Conservation (phyloP, 2,113 vertebrate genomes). For the Orycteropus afer region DNA sequence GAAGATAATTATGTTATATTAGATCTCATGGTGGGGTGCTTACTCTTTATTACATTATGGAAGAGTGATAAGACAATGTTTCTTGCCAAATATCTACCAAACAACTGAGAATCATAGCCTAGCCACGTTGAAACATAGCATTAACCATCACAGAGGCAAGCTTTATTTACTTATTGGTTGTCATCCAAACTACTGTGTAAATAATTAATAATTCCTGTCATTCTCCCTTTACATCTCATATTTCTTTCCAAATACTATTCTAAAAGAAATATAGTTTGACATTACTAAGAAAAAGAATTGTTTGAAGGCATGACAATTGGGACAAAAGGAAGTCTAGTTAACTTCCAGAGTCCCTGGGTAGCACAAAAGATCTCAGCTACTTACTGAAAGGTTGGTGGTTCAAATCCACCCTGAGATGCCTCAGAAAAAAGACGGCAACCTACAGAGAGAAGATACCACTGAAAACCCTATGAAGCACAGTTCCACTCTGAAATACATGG, state of each 20-base stretch:
- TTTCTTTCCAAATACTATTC: conserved; percentile 35
- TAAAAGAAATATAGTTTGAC: background rate
- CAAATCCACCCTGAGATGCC: background rate
- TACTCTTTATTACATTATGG: too few species aligned
- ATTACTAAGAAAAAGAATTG: background rate
- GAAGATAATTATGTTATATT: too few species aligned
- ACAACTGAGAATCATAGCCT: too few species aligned
- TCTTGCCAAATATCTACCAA: too few species aligned
- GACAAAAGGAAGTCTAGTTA: background rate
- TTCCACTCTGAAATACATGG: background rate
- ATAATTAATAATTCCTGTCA: background rate
- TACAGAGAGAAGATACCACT: background rate
- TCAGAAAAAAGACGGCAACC: background rate
- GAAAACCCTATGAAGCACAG: background rate
- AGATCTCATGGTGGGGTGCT: too few species aligned
- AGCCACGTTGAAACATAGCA: too few species aligned
- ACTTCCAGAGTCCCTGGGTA: background rate
- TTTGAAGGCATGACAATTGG: background rate
- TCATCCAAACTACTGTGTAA: background rate
- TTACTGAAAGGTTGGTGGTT: background rate
- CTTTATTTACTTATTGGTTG: background rate
- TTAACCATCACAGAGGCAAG: too few species aligned
- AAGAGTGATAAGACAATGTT: too few species aligned
- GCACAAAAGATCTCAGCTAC: background rate
- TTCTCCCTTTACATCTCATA: conserved; percentile 29